phyloP scores from a whole-genome alignment of 2,113 vertebrate genomes.

The Gymnarchus niloticus region DNA sequence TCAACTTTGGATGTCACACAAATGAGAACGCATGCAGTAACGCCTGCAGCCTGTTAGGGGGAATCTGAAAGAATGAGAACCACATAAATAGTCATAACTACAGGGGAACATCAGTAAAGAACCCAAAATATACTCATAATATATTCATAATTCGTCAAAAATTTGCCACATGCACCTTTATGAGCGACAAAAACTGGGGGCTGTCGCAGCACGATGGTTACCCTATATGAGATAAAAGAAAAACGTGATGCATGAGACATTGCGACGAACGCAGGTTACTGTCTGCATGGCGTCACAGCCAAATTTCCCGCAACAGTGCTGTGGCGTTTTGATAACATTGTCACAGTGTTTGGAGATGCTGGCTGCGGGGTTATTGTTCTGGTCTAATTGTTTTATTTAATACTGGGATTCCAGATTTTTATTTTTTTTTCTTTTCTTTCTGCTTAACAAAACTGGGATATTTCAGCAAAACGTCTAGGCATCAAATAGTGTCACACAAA shows the following conservation, averaged over 20 bases:
- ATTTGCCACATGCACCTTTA: not conserved
- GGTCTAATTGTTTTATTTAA: conserved; percentile 10
- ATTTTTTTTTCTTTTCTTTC: not conserved
- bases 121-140: not conserved
- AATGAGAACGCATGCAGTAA: not conserved
- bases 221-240: not conserved
- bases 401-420: not conserved
- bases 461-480: not conserved
- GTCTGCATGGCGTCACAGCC: not conserved
- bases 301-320: conserved; percentile 1
- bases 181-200: not conserved
- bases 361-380: not conserved
- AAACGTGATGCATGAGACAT: not conserved
- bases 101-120: not conserved
- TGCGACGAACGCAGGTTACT: not conserved
- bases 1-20: not conserved
- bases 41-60: not conserved
- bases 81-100: not conserved
- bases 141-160: not conserved
- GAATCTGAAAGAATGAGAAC: not conserved
- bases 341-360: not conserved
- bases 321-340: conserved; percentile 12
- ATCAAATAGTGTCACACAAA: not conserved
- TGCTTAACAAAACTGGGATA: not conserved
- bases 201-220: not conserved